Conservation (phyloP, 2,113 vertebrate genomes). For the Meleagris gallopavo region DNA sequence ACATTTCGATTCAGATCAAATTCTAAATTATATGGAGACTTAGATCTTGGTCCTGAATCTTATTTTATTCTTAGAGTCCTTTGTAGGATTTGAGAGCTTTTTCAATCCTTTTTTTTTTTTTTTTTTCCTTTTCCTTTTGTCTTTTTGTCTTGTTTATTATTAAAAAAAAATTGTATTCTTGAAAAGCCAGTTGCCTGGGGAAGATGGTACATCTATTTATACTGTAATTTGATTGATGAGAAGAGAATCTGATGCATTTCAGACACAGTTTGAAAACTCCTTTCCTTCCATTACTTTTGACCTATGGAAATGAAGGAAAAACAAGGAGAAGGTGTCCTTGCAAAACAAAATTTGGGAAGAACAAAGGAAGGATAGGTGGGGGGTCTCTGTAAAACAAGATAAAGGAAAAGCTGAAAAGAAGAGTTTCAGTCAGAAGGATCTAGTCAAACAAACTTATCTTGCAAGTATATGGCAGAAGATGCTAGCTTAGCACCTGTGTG, state of each 20-base stretch:
- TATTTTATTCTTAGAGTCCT: not conserved
- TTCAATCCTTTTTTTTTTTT: not conserved
- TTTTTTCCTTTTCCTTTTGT: not conserved
- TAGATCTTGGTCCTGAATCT: not conserved
- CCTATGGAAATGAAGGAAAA: not conserved
- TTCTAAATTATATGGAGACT: not conserved
- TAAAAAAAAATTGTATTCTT: not conserved
- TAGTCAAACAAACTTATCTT: too few species aligned
- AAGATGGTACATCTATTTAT: not conserved
- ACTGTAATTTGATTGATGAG: constrained; percentile 21
- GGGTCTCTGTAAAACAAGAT: too few species aligned
- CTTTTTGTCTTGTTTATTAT: not conserved
- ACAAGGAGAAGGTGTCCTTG: too few species aligned
- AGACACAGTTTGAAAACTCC: constrained; percentile 28
- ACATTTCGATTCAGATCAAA: not conserved
- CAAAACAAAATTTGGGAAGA: too few species aligned
- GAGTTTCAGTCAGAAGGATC: too few species aligned
- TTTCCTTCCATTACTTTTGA: constrained; percentile 52
- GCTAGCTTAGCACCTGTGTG: too few species aligned
- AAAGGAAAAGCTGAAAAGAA: too few species aligned
- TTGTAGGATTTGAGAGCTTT: not conserved
- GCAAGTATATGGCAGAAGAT: too few species aligned
- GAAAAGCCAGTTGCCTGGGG: not conserved
- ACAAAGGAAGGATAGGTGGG: too few species aligned
- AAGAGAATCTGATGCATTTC: constrained; percentile 51